Conservation (phyloP, 2,113 vertebrate genomes). For the Alosa alosa region DNA sequence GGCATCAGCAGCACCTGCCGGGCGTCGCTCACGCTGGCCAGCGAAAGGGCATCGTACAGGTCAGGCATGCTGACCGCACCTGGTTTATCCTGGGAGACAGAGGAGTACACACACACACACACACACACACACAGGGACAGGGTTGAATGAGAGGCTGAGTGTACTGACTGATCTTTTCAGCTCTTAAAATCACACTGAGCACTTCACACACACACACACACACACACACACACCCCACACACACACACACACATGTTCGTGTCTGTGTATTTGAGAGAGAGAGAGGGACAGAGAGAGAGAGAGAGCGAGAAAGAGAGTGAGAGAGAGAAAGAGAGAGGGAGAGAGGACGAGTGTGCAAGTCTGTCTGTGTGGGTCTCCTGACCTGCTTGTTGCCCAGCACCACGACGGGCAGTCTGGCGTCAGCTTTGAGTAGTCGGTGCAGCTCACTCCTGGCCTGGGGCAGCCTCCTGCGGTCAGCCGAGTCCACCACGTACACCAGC, state of each 20-base stretch:
- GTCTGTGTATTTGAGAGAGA: no score
- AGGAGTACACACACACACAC: not conserved
- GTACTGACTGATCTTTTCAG: not conserved
- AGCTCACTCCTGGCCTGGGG: constrained; percentile 80
- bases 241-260: not conserved
- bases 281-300: no score
- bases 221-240: not conserved
- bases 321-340: no score
- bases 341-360: not conserved
- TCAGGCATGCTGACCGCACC: constrained; percentile 71
- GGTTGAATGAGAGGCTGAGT: no score
- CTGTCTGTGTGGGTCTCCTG: constrained; percentile 21
- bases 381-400: constrained; percentile 92
- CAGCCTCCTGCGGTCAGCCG: constrained; percentile 76
- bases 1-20: constrained; percentile 79
- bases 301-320: no score
- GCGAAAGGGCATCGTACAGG: constrained; percentile 75
- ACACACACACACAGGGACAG: not conserved
- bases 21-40: constrained; percentile 61
- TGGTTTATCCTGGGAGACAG: constrained; percentile 71
- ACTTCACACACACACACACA: not conserved
- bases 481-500: constrained; percentile 88
- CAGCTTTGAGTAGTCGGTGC: constrained; percentile 74
- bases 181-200: no score
- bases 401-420: constrained; percentile 77